Percentiles rank a stretch among this genome's conserved stretches.
phyloP scores from a whole-genome alignment of 2,888 invertebrate genomes.

The Himalopsyche tibetana region DNA sequence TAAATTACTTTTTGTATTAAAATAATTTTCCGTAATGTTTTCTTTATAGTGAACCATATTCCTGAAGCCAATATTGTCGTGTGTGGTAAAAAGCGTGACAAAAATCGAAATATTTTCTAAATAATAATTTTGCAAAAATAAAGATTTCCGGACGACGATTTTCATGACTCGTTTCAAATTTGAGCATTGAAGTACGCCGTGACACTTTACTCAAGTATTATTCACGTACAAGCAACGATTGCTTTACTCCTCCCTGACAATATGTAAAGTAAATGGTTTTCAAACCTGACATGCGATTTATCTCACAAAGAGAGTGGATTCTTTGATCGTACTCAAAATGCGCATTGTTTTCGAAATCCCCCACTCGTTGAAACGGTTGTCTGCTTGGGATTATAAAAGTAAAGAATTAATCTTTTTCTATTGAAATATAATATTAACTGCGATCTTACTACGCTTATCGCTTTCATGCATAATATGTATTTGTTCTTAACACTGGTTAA shows the following conservation, averaged over 20 bases:
- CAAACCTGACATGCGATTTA: constrained; percentile 38
- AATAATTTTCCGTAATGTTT: no score
- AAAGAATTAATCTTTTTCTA: background rate
- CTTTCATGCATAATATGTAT: no score
- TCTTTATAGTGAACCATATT: no score
- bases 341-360: constrained; percentile 9
- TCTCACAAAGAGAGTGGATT: constrained; percentile 17
- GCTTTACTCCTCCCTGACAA: constrained; percentile 11
- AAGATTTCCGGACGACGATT: background rate
- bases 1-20: no score
- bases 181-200: constrained; percentile 4
- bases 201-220: constrained; percentile 29
- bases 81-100: no score
- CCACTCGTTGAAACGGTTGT: background rate
- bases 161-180: constrained; percentile 20
- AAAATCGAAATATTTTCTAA: no score
- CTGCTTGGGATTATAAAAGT: background rate
- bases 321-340: constrained; percentile 18
- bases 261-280: constrained; percentile 35
- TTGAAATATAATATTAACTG: background rate
- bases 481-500: no score
- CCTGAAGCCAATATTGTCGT: no score
- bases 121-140: no score
- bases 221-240: constrained; percentile 20
- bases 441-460: background rate